These are phyloP conservation scores for Piprites chloris DNA, from an alignment of 2,113 vertebrate genomes.

Conservation along the genomic window DNA sequence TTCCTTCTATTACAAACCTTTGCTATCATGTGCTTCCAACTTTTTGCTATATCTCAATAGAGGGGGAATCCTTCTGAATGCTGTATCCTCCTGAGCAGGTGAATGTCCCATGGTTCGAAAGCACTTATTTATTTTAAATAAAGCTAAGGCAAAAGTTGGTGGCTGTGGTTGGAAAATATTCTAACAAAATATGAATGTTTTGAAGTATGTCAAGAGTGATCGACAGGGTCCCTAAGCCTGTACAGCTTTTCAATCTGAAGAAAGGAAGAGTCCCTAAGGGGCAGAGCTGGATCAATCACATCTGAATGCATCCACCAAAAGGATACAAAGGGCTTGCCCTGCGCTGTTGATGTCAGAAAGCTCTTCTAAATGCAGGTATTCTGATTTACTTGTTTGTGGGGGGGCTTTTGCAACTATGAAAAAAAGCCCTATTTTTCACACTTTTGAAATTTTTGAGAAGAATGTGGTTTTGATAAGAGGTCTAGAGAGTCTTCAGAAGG, in stretches of 20 bases:
- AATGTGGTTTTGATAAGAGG: fast-evolving
- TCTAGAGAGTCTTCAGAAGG: background rate
- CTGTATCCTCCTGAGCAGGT: background rate
- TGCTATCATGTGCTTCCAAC: background rate
- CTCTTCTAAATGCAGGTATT: background rate
- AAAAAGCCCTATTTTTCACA: background rate
- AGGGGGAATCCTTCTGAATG: background rate
- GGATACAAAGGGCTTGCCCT: background rate
- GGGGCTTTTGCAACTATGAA: background rate
- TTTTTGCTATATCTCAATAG: background rate
- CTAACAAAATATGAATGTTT: background rate
- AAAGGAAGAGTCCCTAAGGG: background rate
- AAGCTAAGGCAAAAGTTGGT: background rate
- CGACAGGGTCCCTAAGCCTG: background rate
- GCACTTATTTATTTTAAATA: background rate
- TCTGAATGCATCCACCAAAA: background rate
- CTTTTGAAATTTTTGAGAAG: background rate
- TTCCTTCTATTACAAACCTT: background rate
- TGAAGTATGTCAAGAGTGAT: background rate
- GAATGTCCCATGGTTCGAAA: background rate
- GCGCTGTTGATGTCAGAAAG: background rate
- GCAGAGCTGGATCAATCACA: background rate
- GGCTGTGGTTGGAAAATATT: background rate
- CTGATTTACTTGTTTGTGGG: background rate
- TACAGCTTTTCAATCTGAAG: background rate